These are phyloP conservation scores for Myoxocephalus aenaeus DNA, from an alignment of 2,797 vertebrate species.

Conservation along the genomic window DNA sequence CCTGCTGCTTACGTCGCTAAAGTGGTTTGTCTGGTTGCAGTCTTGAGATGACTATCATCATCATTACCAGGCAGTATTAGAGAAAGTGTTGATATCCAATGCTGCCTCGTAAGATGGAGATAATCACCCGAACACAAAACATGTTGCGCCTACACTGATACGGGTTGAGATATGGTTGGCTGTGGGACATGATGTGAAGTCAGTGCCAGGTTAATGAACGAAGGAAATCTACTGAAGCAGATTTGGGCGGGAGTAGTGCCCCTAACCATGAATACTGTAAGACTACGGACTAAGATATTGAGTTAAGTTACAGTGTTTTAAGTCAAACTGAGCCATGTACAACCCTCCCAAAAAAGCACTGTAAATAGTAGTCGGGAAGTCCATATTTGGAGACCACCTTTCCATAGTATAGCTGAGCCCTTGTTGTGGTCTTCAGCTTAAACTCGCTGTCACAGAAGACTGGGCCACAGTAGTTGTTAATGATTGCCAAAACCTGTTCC, in stretches of 20 bases:
- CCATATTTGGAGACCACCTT: conserved; percentile 34
- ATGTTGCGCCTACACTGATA: conserved; percentile 5
- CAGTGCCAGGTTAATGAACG: conserved; percentile 3
- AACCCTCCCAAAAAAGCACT: background rate
- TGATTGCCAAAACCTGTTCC: conserved; percentile 87
- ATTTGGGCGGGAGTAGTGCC: background rate
- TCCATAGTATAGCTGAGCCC: conserved; percentile 42
- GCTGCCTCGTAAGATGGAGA: conserved; percentile 99
- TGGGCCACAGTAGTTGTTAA: conserved; percentile 83
- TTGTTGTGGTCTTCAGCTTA: conserved; percentile 71
- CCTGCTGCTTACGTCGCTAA: conserved; percentile 3
- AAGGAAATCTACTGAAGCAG: background rate
- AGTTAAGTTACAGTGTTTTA: background rate
- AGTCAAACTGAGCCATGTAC: background rate
- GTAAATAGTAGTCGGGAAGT: conserved; percentile 27
- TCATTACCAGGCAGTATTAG: conserved; percentile 99
- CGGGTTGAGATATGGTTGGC: background rate
- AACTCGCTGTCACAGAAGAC: conserved; percentile 75
- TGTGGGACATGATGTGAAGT: background rate
- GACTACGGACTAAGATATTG: background rate
- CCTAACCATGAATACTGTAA: background rate
- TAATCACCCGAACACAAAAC: conserved; percentile 80
- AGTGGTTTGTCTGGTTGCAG: conserved; percentile 64
- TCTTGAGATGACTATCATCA: conserved; percentile 91
- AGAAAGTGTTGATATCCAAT: conserved; percentile 95